Conservation (phyloP, 2,888 invertebrate genomes). For the Xestia c-nigrum region DNA sequence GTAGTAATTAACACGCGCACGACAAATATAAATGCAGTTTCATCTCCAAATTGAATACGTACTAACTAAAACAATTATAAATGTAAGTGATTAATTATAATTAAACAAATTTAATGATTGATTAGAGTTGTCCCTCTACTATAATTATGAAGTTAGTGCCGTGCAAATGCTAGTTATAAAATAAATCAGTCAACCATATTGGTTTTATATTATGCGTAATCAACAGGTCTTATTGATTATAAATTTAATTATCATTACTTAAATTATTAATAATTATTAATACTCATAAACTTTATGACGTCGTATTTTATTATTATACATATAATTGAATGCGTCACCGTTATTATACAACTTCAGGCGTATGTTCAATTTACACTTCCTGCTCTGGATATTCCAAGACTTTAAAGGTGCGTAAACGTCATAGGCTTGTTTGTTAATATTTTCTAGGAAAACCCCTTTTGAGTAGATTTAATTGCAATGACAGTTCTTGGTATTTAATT, state of each 20-base stretch:
- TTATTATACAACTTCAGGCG: neutral
- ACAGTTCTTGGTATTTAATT: constrained; percentile 11
- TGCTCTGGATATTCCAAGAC: constrained; percentile 48
- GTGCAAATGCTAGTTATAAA: constrained; percentile 16
- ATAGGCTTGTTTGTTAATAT: constrained; percentile 34
- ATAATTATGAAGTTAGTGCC: neutral
- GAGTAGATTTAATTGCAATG: neutral
- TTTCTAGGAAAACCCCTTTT: constrained; percentile 41
- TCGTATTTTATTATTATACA: neutral
- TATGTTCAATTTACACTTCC: constrained; percentile 30
- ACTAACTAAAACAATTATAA: neutral
- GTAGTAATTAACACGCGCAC: neutral
- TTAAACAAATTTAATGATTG: neutral
- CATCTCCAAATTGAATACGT: neutral
- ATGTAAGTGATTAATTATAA: neutral
- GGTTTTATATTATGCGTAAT: constrained; percentile 2
- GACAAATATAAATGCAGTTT: neutral
- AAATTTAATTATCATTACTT: constrained; percentile 7
- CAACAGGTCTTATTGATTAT: constrained; percentile 1
- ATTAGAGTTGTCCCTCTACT: neutral
- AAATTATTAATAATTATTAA: no score
- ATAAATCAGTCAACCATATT: neutral
- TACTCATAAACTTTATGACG: constrained; percentile 5
- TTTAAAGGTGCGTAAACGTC: constrained; percentile 20
- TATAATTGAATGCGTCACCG: neutral